Evolutionary conservation across 1,140 invertebrate species (phyloP), one percentile per base, ranked within the genome.

Genomic region (Neuroterus valhalla): DNA sequence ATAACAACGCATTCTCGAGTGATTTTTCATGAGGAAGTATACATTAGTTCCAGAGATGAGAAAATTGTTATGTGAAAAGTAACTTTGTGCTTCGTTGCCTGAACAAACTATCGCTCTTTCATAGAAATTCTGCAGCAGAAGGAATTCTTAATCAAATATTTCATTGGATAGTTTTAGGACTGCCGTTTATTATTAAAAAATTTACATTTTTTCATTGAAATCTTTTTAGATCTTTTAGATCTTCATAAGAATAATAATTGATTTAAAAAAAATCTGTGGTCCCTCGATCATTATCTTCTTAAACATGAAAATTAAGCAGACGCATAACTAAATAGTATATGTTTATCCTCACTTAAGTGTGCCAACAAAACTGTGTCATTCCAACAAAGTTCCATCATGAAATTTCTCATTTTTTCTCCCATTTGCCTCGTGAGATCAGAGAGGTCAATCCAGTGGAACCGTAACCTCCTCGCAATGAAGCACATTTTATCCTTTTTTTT

Each of bases 41-140:
- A 62, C 21, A 62, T 62, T 62, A 62, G 55, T 62, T 62, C 55
- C 55, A 62, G 23, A 62, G 55, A n/a, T 62, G 55, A 62, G 55
- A 23, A 62, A 62, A 62, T 19, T 8, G 5, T 19, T 50, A 19
- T 19, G 17, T 31, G 14, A 62, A 62, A 55, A 52, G 52, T 26
- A 15, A 26, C 19, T 19, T 55, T 55, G 21, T 11, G 21, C 55
- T 31, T 31, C 55, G 55, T 62, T 62, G 23, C 55, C n/a, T 15
- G 14, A 26, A 62, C 31, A 62, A 38, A 38, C 23, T 62, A 14
- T 62, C 31, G n/a, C 31, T 62, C 15, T 26, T 62, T 26, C 8
- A 26, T 31, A 8, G 55, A 31, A 38, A 38, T 26, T 62, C 14
- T 8, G n/a, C 11, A n/a, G 31, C 26, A 50, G 11, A 62, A n/a